Evolutionary conservation across 2,113 vertebrate species (phyloP).

Genomic region (Anhinga anhinga): DNA sequence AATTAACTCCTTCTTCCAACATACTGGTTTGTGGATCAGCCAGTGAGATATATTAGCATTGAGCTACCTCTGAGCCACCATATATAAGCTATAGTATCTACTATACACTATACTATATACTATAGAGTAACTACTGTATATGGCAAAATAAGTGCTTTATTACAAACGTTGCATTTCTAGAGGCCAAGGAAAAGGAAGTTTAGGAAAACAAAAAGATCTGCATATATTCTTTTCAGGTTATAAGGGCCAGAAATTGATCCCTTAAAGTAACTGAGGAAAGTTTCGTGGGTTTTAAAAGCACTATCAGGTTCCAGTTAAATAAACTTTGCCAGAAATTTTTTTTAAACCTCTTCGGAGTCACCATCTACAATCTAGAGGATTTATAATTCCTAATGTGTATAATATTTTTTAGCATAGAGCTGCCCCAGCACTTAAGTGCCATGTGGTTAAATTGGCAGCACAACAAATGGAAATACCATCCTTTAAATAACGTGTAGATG

Average conservation of each 20-base stretch:
- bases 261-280: background rate
- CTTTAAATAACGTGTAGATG: background rate
- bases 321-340: background rate
- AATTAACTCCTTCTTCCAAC: background rate
- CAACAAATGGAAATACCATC: background rate
- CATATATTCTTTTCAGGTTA: background rate
- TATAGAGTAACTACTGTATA: background rate
- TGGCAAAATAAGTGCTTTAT: background rate
- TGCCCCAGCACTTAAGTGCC: background rate
- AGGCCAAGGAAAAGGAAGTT: background rate
- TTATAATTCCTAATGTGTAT: conserved; percentile 6
- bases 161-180: background rate
- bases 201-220: background rate
- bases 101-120: no score
- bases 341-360: background rate
- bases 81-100: background rate
- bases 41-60: background rate
- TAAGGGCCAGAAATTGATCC: background rate
- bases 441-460: background rate
- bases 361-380: background rate
- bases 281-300: background rate
- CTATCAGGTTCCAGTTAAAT: background rate
- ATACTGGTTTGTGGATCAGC: background rate
- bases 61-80: background rate
- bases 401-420: background rate